Evolutionary conservation across 1,140 invertebrate genomes (phyloP).

Genomic region (Daktulosphaira vitifoliae): DNA sequence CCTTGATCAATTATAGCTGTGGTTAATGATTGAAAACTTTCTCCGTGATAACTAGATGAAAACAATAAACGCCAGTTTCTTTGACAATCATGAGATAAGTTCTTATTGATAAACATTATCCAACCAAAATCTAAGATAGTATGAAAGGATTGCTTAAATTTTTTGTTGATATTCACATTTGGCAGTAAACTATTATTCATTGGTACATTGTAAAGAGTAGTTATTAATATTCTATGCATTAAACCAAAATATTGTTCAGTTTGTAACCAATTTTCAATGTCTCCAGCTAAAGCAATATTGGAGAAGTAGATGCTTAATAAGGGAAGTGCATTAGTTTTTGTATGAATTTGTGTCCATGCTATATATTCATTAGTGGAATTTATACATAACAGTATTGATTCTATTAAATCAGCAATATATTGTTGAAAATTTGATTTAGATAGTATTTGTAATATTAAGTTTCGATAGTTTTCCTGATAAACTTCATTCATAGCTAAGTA

Average conservation of each 20-base stretch:
- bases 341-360: background rate
- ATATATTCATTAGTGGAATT: conserved; percentile 9
- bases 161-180: background rate
- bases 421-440: conserved; percentile 2
- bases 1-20: conserved; percentile 63
- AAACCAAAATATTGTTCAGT: background rate
- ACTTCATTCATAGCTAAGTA: background rate
- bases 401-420: conserved; percentile 11
- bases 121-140: conserved; percentile 28
- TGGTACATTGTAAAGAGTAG: conserved; percentile 15
- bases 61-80: conserved; percentile 74
- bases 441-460: background rate
- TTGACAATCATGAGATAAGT: conserved; percentile 60
- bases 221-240: conserved; percentile 5
- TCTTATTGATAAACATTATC: conserved; percentile 64
- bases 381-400: conserved; percentile 16
- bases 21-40: conserved; percentile 72
- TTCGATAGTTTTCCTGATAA: conserved; percentile 6
- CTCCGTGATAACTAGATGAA: conserved; percentile 71
- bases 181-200: conserved; percentile 1
- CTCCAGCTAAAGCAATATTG: background rate
- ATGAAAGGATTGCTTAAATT: conserved; percentile 16
- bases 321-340: background rate
- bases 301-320: background rate
- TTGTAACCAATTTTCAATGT: background rate